Evolutionary conservation across 2,888 invertebrate genomes (phyloP).

Genomic region (Dioctria rufipes): DNA sequence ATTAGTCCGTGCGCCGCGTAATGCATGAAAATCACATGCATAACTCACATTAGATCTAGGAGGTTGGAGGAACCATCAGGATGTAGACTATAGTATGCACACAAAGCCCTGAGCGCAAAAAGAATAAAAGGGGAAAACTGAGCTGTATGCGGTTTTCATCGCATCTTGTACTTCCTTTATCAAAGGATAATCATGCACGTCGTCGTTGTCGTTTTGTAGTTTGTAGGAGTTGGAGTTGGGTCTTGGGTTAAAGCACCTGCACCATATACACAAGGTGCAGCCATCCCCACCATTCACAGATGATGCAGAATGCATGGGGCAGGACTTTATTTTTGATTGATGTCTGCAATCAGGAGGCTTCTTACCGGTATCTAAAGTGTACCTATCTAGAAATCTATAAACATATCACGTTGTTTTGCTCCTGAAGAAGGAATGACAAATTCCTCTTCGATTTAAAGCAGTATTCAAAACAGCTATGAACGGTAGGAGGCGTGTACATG

Average conservation of each 20-base stretch:
- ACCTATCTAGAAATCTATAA: background rate
- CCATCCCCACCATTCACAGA: too few relatives aligned
- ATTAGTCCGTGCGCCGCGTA: conserved; percentile 29
- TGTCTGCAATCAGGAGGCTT: conserved; percentile 28
- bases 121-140: background rate
- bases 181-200: conserved; percentile 27
- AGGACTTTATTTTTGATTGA: conserved; percentile 27
- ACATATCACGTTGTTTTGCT: background rate
- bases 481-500: conserved; percentile 9
- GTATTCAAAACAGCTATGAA: background rate
- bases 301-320: too few relatives aligned
- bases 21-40: conserved; percentile 33
- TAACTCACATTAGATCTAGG: background rate
- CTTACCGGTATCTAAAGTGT: background rate
- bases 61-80: background rate
- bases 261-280: too few relatives aligned
- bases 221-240: too few relatives aligned
- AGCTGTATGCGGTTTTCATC: conserved; percentile 2
- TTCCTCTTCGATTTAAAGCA: background rate
- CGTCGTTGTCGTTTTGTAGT: background rate
- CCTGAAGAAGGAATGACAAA: conserved; percentile 24
- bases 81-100: background rate
- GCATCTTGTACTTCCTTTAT: conserved; percentile 16
- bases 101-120: background rate
- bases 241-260: too few relatives aligned